A percentile compares a stretch with the other conserved stretches of the same genome.
Conservation (phyloP, 1,140 invertebrate genomes). For the Drosophila erecta region DNA sequence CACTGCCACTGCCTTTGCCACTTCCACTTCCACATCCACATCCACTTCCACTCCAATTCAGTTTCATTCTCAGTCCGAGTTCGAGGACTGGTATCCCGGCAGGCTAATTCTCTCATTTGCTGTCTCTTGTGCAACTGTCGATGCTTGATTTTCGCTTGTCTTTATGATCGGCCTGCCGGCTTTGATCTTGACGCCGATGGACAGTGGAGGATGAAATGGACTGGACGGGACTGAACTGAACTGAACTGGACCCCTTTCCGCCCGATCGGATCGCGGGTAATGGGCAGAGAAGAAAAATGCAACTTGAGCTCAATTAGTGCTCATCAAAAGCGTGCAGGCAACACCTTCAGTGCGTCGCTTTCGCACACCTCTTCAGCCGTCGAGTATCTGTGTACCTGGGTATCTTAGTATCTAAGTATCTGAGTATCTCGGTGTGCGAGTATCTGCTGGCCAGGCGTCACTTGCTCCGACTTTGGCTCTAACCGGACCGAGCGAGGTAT, state of each 20-base stretch:
- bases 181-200: slow-evolving; percentile 72
- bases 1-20: no score
- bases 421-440: slow-evolving; percentile 3
- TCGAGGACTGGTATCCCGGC: no score
- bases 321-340: slow-evolving; percentile 83
- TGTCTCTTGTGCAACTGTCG: slow-evolving; percentile 60
- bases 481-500: slow-evolving; percentile 43
- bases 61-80: slow-evolving; percentile 4
- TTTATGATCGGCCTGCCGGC: slow-evolving; percentile 68
- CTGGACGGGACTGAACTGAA: no score
- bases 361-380: slow-evolving; percentile 55
- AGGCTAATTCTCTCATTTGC: slow-evolving; percentile 47
- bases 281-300: slow-evolving; percentile 73
- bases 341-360: slow-evolving; percentile 82
- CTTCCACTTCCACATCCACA: no score
- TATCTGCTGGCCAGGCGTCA: slow-evolving; percentile 54
- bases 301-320: slow-evolving; percentile 83
- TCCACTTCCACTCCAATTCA: neutral
- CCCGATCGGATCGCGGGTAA: slow-evolving; percentile 53
- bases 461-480: slow-evolving; percentile 47
- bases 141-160: slow-evolving; percentile 81
- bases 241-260: neutral
- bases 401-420: neutral
- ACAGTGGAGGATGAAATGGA: no score
- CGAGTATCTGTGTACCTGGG: slow-evolving; percentile 1